Conservation (phyloP, 1,140 invertebrate genomes). For the Proales similis region DNA sequence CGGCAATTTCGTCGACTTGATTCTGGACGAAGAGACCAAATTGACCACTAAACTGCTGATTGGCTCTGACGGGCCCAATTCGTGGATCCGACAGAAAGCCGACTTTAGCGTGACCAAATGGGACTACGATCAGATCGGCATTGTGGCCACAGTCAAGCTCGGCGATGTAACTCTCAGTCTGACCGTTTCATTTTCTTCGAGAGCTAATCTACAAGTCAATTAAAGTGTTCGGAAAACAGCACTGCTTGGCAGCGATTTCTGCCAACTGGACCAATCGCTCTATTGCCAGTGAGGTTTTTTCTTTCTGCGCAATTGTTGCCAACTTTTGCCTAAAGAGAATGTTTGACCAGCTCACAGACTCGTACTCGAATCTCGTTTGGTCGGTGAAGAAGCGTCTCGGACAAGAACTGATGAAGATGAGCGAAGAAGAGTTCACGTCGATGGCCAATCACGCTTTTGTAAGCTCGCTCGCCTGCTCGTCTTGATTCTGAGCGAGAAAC, state of each 20-base stretch:
- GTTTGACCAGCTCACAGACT: constrained; percentile 61
- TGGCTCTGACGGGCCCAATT: constrained; percentile 78
- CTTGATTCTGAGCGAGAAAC: no score
- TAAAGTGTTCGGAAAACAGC: constrained; percentile 58
- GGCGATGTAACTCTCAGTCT: constrained; percentile 55
- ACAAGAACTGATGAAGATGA: constrained; percentile 63
- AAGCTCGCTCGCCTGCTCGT: constrained; percentile 42
- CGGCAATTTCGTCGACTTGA: constrained; percentile 43
- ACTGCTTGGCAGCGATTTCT: constrained; percentile 93
- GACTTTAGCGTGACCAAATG: constrained; percentile 67
- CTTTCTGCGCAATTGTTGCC: constrained; percentile 38
- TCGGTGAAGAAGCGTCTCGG: constrained; percentile 67
- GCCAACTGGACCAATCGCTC: constrained; percentile 77
- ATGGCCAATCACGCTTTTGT: constrained; percentile 77
- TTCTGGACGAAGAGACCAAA: constrained; percentile 51
- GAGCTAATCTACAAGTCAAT: not conserved
- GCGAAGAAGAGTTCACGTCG: constrained; percentile 75
- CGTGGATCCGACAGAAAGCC: constrained; percentile 71
- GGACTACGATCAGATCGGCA: constrained; percentile 77
- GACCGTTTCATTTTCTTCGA: not conserved
- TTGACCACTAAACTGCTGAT: constrained; percentile 50
- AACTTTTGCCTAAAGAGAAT: constrained; percentile 14
- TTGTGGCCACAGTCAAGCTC: constrained; percentile 78
- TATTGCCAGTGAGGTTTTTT: constrained; percentile 67
- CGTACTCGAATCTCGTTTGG: constrained; percentile 82